Evolutionary conservation across 2,888 invertebrate species (phyloP).

Genomic region (Dendrolimus houi): DNA sequence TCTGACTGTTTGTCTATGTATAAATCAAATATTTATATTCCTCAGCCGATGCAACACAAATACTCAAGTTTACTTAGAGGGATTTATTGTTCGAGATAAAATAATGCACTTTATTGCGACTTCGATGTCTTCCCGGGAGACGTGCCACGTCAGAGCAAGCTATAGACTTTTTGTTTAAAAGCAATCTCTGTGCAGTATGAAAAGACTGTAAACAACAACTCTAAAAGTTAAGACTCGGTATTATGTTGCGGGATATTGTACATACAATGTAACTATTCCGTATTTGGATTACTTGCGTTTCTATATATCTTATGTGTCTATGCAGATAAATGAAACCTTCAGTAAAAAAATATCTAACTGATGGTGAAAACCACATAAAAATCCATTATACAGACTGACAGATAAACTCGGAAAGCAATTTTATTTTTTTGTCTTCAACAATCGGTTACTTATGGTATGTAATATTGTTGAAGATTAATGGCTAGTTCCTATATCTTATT

Average conservation of each 20-base stretch:
- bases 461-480: too few relatives aligned
- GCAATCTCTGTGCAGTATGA: slow-evolving; percentile 14
- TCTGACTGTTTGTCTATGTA: background rate
- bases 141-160: slow-evolving; percentile 6
- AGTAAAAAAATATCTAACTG: too few relatives aligned
- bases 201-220: slow-evolving; percentile 8
- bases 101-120: slow-evolving; percentile 27
- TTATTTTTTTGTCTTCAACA: too few relatives aligned
- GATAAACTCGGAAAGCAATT: too few relatives aligned
- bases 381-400: too few relatives aligned
- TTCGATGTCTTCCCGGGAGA: slow-evolving; percentile 18
- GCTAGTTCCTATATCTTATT: too few relatives aligned
- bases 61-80: slow-evolving; percentile 18
- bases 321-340: too few relatives aligned
- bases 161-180: slow-evolving; percentile 11
- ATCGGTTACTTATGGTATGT: too few relatives aligned
- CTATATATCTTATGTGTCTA: too few relatives aligned
- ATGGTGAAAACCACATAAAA: too few relatives aligned
- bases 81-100: slow-evolving; percentile 25
- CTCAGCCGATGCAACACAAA: slow-evolving; percentile 21
- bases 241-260: background rate
- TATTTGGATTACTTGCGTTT: slow-evolving; percentile 10
- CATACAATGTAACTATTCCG: slow-evolving; percentile 13
- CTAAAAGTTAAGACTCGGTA: slow-evolving; percentile 2
- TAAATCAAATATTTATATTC: slow-evolving; percentile 16